Evolutionary conservation across 2,888 invertebrate genomes (phyloP), one percentile per base, ranked within the genome.

Genomic region (Tenthredo notha): DNA sequence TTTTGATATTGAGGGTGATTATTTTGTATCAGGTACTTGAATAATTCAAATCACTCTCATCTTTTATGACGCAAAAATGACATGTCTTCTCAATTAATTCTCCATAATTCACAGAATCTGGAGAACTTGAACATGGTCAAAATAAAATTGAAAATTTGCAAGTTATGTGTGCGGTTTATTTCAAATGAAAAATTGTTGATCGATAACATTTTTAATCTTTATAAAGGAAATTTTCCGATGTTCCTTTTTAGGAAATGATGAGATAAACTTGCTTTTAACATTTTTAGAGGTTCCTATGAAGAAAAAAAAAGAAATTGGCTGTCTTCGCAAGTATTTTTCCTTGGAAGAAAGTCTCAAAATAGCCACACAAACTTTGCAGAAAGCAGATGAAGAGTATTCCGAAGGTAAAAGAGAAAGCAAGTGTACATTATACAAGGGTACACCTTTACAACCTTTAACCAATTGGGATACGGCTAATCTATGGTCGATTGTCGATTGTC

Each of bases 1-100:
- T 43, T n/a, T 43, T 4, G 77, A 77, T 77, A 43, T 77, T 43
- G 74, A 18, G 74, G 77, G 77, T 43, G 47, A n/a, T 77, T 40
- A 77, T 77, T 77, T 77, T 77, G 77, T 77, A 77, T 5, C 2
- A 43, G 47, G 77, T 77, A 77, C 15, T 77, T 29, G 29, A 77
- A 29, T 29, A 29, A 77, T 77, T 2, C 43, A 2, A 77, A 43
- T 43, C 5, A 25, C 29, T 77, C 29, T 33, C 0, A 77, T 43
- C 25, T 40, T 43, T 54, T 43, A 61, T 70, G 70, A 70, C 33
- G 33, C 12, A 33, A 70, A 70, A 70, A 33, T 70, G 29, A 29
- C 29, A 33, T 33, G 21, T 33, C 33, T 70, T 70, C 70, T 33
- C 21, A 25, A 70, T 33, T 70, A 33, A 70, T 33, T 29, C 18